Evolutionary conservation across 2,113 vertebrate species (phyloP), one percentile per base, ranked within the genome.

Genomic region (Nymphicus hollandicus): DNA sequence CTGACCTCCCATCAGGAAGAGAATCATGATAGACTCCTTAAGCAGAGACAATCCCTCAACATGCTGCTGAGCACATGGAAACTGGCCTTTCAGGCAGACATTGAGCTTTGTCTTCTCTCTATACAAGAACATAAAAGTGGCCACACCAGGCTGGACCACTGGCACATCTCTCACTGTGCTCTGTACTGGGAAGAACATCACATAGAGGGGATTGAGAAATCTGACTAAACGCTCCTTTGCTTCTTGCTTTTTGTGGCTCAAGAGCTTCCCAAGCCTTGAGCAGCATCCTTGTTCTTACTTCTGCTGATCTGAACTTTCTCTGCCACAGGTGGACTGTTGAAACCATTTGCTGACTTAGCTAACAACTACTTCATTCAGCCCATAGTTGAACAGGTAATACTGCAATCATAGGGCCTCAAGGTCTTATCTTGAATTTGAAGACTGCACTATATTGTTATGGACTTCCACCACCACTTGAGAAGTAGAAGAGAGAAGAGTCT

Each of bases 211-310:
- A 24, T 0, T 25, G n/a, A 58, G 31, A 56, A 65, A 46, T 39
- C 17, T 35, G 49, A 23, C 18, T 66, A 23, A 81, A 65, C 0
- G 0, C 28, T 63, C 25, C 3, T 56, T 44, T 61, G 13, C 17
- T 64, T 82, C 47, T 41, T 73, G 27, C 8, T 41, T 22, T 61
- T 47, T 0, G 0, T 65, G 22, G 25, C 44, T 92, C 27, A 11
- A 49, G 53, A 77, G 27, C 58, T 80, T 90, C 23, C 44, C 53
- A 86, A 73, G 24, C n/a, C 44, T 80, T 88, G 49, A 73, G 28
- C 31, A 80, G 43, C 49, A 69, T 17, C 71, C 47, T 39, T 49
- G 4, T 55, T 28, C 35, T 88, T 71, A 19, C 29, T 13, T 85
- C 44, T 71, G 50, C 60, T 53, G 19, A 33, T 19, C 24, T 35